Evolutionary conservation across 2,888 invertebrate species (phyloP), one percentile per base, ranked within the genome.

Genomic region (Brachypterus glaber): DNA sequence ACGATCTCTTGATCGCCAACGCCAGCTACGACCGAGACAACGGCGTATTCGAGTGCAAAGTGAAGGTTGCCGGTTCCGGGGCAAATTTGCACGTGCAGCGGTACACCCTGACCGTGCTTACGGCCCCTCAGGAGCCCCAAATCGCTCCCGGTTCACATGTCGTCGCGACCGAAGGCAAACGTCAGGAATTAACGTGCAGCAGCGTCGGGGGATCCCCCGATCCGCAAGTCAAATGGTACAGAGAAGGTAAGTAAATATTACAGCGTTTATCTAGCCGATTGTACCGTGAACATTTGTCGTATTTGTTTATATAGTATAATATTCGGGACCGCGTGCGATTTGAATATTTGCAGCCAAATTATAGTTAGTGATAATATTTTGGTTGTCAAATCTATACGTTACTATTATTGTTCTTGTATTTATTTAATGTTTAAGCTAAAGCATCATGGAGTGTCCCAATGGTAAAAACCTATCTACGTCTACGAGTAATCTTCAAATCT

Each of bases 1-100:
- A 92, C 71, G 91, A 93, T 68, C 73, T 95, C 54, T 74, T 83
- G 64, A 90, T 95, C 56, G 77, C 81, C 47, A 88, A 87, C 62
- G 88, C 91, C 32, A 84, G 87, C 34, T 93, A 91, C 69, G 87
- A 82, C 60, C 74, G 86, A 13, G 92, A 90, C 71, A 91, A 91
- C 66, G 92, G 90, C 36, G 78, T 81, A 56, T 93, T 90, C 71
- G 90, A 88, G 69, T 95, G 92, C 67, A 82, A 82, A 54, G 81
- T 83, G 57, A 88, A 82, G 71, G 88, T 79, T 44, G 82, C 76
- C 53, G 89, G 83, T 48, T 86, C 86, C 16, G 89, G 89, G 29
- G 75, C 77, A 44, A 84, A 84, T 63, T 72, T 89, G 52, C 88
- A 89, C 69, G 80, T 84, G 48, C 87, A 90, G 66, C 78, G 79